A percentile compares a stretch with the other conserved stretches of the same genome.
Evolutionary conservation across 2,113 vertebrate species (phyloP).

Genomic region (Dicentrarchus labrax): DNA sequence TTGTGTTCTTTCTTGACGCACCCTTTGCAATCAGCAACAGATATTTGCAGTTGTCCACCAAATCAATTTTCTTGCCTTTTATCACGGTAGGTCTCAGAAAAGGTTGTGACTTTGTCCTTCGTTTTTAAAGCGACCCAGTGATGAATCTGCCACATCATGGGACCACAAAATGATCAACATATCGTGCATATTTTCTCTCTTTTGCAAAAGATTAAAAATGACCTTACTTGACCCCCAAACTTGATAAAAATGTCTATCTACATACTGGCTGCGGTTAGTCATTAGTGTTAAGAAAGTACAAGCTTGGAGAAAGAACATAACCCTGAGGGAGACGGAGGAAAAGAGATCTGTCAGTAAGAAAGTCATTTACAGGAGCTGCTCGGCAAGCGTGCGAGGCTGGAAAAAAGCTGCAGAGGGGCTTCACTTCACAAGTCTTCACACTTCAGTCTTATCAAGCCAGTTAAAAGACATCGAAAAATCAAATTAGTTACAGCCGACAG

Average conservation of each 20-base stretch:
- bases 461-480: slow-evolving; percentile 65
- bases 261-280: slow-evolving; percentile 43
- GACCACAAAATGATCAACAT: slow-evolving; percentile 15
- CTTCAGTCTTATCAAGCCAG: slow-evolving; percentile 67
- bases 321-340: slow-evolving; percentile 56
- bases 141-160: neutral
- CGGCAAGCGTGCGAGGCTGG: slow-evolving; percentile 31
- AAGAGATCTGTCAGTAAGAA: slow-evolving; percentile 68
- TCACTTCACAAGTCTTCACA: slow-evolving; percentile 59
- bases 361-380: slow-evolving; percentile 73
- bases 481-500: slow-evolving; percentile 73
- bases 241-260: slow-evolving; percentile 49
- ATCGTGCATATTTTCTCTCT: neutral
- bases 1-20: slow-evolving; percentile 2
- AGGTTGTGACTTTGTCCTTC: slow-evolving; percentile 20
- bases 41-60: neutral
- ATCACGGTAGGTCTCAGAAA: neutral
- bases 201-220: slow-evolving; percentile 29
- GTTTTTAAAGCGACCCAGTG: slow-evolving; percentile 9
- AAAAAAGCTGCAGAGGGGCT: slow-evolving; percentile 48
- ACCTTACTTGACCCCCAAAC: slow-evolving; percentile 20
- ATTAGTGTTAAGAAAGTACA: slow-evolving; percentile 63
- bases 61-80: neutral
- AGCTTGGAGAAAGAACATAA: slow-evolving; percentile 59
- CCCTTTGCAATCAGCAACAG: neutral